Evolutionary conservation across 2,888 invertebrate genomes (phyloP).

Genomic region (Candidula unifasciata): DNA sequence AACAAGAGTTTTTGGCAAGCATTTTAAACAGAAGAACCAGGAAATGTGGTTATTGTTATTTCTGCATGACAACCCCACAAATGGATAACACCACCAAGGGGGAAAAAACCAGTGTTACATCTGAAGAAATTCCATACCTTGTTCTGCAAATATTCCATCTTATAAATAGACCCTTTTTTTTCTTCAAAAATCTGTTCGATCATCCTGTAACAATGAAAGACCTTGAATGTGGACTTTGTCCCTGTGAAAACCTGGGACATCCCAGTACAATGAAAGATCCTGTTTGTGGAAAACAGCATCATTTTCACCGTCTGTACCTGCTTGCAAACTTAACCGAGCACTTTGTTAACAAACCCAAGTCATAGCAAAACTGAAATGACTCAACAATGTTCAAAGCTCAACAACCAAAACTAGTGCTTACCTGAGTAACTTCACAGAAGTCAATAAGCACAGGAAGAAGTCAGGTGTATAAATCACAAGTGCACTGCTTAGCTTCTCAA

Average conservation of each 20-base stretch:
- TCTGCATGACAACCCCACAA: conserved; percentile 2
- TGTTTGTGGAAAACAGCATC: not conserved
- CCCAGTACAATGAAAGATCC: not conserved
- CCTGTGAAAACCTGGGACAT: no score
- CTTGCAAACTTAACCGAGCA: not conserved
- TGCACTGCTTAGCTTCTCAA: not conserved
- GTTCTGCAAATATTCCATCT: not conserved
- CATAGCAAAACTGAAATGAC: not conserved
- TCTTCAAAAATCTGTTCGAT: no score
- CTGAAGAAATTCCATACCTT: not conserved
- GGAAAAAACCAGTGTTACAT: not conserved
- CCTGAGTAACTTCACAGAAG: no score
- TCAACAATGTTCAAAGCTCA: not conserved
- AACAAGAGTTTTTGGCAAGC: not conserved
- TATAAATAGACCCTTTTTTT: no score
- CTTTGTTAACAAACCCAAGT: not conserved
- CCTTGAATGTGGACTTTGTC: no score
- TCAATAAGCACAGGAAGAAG: conserved; percentile 9
- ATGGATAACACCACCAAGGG: not conserved
- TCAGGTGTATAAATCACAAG: not conserved
- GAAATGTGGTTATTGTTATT: not conserved
- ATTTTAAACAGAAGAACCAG: conserved; percentile 1
- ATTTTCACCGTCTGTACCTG: not conserved
- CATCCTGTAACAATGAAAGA: not conserved
- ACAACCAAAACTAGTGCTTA: no score